Evolutionary conservation across 2,888 invertebrate species (phyloP).

Genomic region (Netelia melanura): DNA sequence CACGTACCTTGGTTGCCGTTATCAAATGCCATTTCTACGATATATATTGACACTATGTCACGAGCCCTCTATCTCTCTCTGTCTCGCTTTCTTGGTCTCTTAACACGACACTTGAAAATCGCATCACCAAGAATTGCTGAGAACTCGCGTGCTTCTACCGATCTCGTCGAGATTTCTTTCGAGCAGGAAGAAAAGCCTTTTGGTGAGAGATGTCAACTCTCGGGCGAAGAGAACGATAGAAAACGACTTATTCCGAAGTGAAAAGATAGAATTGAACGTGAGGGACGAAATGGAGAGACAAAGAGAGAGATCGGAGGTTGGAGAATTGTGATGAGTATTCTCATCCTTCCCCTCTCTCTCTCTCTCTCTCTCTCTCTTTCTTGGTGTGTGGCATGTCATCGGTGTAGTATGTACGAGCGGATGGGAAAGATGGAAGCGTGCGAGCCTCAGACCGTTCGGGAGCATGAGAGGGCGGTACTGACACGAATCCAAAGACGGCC

Average conservation of each 20-base stretch:
- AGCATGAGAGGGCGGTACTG: conserved; percentile 52
- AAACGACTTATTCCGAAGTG: conserved; percentile 30
- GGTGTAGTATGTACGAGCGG: conserved; percentile 19
- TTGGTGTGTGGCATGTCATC: neutral
- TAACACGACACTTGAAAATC: conserved; percentile 49
- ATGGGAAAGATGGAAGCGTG: conserved; percentile 51
- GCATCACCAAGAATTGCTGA: conserved; percentile 51
- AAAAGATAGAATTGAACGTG: conserved; percentile 35
- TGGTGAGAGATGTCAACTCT: conserved; percentile 40
- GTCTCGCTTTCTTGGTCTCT: conserved; percentile 26
- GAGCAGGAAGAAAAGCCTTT: conserved; percentile 1
- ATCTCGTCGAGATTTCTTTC: conserved; percentile 41
- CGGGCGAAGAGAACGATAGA: conserved; percentile 37
- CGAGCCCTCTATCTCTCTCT: conserved; percentile 12
- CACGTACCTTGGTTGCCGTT: neutral
- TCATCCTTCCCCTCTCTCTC: conserved; percentile 51
- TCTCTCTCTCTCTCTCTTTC: conserved; percentile 3
- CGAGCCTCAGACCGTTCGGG: conserved; percentile 55
- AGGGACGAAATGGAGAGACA: conserved; percentile 38
- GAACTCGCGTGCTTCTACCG: conserved; percentile 47
- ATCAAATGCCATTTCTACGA: conserved; percentile 14
- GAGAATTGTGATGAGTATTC: conserved; percentile 60
- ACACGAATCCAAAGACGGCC: conserved; percentile 79
- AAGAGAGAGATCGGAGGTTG: conserved; percentile 20
- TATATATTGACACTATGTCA: conserved; percentile 42